Evolutionary conservation across 1,140 invertebrate genomes (phyloP).

Genomic region (Sycophila sp.): DNA sequence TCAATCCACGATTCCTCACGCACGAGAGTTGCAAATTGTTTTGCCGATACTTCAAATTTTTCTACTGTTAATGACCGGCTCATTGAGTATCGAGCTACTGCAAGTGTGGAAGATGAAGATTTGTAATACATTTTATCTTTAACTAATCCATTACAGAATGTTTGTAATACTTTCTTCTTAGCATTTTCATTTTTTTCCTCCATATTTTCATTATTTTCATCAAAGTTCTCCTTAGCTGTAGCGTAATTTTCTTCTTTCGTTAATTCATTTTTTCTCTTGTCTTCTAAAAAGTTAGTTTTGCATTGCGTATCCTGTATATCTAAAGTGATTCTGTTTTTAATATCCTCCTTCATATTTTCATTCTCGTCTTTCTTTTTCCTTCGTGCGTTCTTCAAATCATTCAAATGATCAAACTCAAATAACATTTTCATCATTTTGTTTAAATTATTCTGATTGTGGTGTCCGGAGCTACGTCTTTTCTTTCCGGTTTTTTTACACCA

Average conservation of each 20-base stretch:
- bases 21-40: constrained; percentile 26
- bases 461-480: neutral
- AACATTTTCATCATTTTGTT: neutral
- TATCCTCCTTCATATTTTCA: neutral
- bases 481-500: neutral
- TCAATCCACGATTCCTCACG: constrained; percentile 31
- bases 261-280: neutral
- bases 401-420: neutral
- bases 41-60: neutral
- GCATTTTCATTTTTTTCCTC: constrained; percentile 6
- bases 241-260: neutral
- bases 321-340: neutral
- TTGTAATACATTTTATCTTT: constrained; percentile 4
- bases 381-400: too few species aligned
- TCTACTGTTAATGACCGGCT: neutral
- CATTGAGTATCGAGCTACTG: neutral
- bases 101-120: neutral
- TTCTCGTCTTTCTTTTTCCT: neutral
- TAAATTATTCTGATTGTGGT: neutral
- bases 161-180: constrained; percentile 6
- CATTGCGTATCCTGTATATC: neutral
- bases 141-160: constrained; percentile 22
- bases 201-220: neutral
- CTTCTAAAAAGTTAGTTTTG: neutral
- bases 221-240: neutral